These are phyloP conservation scores for Pseudopipra pipra DNA, from an alignment of 2,113 vertebrate species.

Conservation along the genomic window DNA sequence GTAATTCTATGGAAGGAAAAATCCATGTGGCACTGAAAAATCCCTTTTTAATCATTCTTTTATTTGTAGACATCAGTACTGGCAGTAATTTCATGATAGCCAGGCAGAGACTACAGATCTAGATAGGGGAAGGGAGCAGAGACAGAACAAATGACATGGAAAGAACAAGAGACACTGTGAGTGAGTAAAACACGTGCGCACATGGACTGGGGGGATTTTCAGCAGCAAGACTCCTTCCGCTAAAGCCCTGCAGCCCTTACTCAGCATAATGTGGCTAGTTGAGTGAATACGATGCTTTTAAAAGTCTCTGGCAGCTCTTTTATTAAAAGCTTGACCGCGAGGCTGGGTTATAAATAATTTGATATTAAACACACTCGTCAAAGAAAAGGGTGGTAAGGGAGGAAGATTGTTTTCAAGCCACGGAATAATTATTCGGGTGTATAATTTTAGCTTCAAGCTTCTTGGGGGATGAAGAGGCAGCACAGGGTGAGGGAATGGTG, in stretches of 20 bases:
- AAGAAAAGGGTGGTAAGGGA: not conserved
- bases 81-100: constrained; percentile 21
- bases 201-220: not conserved
- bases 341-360: constrained; percentile 65
- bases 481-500: not conserved
- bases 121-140: not conserved
- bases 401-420: constrained; percentile 55
- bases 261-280: constrained; percentile 51
- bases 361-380: constrained; percentile 64
- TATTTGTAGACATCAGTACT: constrained; percentile 28
- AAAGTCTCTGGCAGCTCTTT: constrained; percentile 46
- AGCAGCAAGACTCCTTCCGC: not conserved
- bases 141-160: not conserved
- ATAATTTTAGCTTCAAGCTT: constrained; percentile 61
- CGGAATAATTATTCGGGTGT: constrained; percentile 49
- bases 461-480: constrained; percentile 9
- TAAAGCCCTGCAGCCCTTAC: constrained; percentile 41
- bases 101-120: not conserved
- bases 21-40: constrained; percentile 39
- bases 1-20: constrained; percentile 36
- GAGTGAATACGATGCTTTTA: constrained; percentile 25
- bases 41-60: constrained; percentile 51
- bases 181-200: not conserved
- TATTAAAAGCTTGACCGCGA: constrained; percentile 56
- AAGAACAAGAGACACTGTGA: not conserved